Conservation (phyloP, 2,797 vertebrate genomes). For the Myotis findleyi region DNA sequence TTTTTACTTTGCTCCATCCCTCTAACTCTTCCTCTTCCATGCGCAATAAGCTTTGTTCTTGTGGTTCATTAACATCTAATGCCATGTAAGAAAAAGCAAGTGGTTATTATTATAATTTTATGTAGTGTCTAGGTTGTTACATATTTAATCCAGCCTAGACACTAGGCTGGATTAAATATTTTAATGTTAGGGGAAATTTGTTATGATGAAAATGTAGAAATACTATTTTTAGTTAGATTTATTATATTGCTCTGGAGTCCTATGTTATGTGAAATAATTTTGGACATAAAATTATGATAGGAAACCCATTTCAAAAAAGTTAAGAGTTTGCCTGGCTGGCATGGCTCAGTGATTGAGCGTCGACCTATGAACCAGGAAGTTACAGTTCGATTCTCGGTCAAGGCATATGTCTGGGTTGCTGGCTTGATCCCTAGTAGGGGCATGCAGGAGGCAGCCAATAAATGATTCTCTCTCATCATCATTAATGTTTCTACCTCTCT, state of each 20-base stretch:
- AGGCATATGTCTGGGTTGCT: too few species aligned
- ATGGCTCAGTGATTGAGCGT: too few species aligned
- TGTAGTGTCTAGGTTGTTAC: not conserved
- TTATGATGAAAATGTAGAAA: conserved; percentile 24
- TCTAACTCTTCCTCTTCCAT: not conserved
- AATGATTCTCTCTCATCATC: too few species aligned
- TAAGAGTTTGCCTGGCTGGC: conserved; percentile 11
- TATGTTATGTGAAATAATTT: conserved; percentile 26
- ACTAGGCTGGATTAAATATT: conserved; percentile 39
- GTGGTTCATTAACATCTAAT: not conserved
- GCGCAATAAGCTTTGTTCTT: not conserved
- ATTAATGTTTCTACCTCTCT: too few species aligned
- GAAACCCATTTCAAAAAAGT: conserved; percentile 14
- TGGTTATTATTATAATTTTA: not conserved
- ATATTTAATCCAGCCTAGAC: not conserved
- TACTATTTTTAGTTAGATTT: conserved; percentile 11
- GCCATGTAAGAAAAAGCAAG: not conserved
- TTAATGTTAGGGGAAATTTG: conserved; percentile 21
- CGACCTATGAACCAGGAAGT: too few species aligned
- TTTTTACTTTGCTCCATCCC: not conserved
- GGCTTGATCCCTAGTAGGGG: too few species aligned
- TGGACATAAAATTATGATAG: conserved; percentile 1
- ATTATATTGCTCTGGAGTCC: not conserved
- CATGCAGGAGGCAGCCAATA: too few species aligned
- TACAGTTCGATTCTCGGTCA: too few species aligned